These are phyloP conservation scores for Thryonomys swinderianus DNA, from an alignment of 2,113 vertebrate species.

Conservation along the genomic window DNA sequence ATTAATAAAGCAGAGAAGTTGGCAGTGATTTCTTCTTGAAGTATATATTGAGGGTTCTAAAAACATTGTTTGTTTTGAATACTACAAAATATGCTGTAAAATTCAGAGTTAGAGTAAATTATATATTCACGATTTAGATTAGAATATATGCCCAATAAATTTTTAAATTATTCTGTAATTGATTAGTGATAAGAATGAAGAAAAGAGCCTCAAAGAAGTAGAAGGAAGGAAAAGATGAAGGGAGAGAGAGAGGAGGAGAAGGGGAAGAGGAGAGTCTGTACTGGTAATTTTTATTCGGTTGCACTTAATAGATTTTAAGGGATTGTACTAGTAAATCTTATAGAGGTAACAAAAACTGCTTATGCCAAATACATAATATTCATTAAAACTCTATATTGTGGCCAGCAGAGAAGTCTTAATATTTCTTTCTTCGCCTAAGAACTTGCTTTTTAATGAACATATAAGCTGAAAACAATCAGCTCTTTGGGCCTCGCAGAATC, in stretches of 20 bases:
- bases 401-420: slow-evolving; percentile 52
- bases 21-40: slow-evolving; percentile 71
- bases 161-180: slow-evolving; percentile 56
- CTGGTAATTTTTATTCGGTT: slow-evolving; percentile 61
- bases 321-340: slow-evolving; percentile 69
- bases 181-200: slow-evolving; percentile 69
- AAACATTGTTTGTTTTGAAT: slow-evolving; percentile 68
- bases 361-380: slow-evolving; percentile 60
- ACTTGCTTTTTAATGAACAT: slow-evolving; percentile 70
- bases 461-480: slow-evolving; percentile 61
- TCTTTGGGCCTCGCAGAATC: slow-evolving; percentile 66
- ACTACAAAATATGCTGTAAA: slow-evolving; percentile 39
- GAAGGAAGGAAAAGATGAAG: neutral
- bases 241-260: neutral
- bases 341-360: slow-evolving; percentile 67
- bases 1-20: slow-evolving; percentile 73
- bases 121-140: neutral
- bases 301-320: slow-evolving; percentile 70
- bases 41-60: slow-evolving; percentile 70
- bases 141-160: slow-evolving; percentile 42
- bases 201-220: slow-evolving; percentile 18
- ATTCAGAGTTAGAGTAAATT: slow-evolving; percentile 51
- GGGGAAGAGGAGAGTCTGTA: neutral
- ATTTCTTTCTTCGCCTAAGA: slow-evolving; percentile 67
- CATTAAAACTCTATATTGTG: slow-evolving; percentile 40